These are phyloP conservation scores for Pedionomus torquatus DNA, from an alignment of 2,113 vertebrate species.

Conservation along the genomic window DNA sequence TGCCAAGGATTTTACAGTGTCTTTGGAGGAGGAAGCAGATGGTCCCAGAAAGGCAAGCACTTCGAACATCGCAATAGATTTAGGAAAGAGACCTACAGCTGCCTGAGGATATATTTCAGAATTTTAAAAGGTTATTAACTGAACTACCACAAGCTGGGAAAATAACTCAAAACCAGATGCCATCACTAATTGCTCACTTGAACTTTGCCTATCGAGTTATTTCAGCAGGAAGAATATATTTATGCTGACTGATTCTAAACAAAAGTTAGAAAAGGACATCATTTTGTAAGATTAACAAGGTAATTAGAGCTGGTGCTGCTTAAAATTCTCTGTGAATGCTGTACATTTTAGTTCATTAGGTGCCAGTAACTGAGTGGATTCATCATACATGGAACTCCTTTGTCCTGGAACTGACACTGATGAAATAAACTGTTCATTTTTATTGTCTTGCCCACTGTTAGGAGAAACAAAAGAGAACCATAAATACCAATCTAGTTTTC, in stretches of 20 bases:
- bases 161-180: conserved; percentile 64
- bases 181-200: conserved; percentile 66
- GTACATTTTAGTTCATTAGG: neutral
- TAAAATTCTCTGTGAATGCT: neutral
- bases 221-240: conserved; percentile 56
- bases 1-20: conserved; percentile 35
- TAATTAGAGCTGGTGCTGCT: conserved; percentile 10
- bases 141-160: conserved; percentile 57
- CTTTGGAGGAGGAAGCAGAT: conserved; percentile 54
- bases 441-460: neutral
- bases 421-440: neutral
- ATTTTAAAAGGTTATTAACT: conserved; percentile 63
- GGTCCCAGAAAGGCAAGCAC: neutral
- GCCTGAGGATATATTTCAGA: conserved; percentile 25
- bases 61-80: neutral
- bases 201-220: conserved; percentile 62
- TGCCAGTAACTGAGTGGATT: neutral
- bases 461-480: neutral
- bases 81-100: conserved; percentile 40
- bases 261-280: conserved; percentile 32
- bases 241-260: conserved; percentile 44
- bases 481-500: neutral
- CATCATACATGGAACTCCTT: neutral
- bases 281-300: conserved; percentile 39
- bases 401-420: neutral